A percentile compares a stretch with the other conserved stretches of the same genome.
Evolutionary conservation across 2,888 invertebrate species (phyloP).

Genomic region (Lasioglossum figueresi): DNA sequence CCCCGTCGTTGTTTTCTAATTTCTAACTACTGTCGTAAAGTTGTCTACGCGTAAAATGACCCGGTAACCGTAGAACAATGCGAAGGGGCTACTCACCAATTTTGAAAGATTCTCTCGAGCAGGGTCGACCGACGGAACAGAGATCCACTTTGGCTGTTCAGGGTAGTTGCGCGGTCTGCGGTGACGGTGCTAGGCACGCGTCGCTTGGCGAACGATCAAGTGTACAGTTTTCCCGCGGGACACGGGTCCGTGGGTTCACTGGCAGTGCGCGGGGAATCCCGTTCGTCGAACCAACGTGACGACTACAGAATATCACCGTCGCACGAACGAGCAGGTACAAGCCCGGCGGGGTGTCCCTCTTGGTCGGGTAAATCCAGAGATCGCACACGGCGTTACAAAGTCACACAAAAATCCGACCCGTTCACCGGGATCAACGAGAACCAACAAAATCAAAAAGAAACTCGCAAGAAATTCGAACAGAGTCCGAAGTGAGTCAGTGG

Average conservation of each 20-base stretch:
- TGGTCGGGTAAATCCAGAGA: constrained; percentile 47
- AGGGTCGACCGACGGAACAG: constrained; percentile 70
- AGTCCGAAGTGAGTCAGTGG: not conserved
- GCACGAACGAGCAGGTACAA: constrained; percentile 49
- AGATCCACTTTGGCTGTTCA: constrained; percentile 78
- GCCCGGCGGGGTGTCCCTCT: constrained; percentile 40
- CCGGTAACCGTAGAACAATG: not conserved
- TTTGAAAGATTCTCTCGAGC: constrained; percentile 78
- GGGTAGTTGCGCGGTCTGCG: not conserved
- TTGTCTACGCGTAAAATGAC: not conserved
- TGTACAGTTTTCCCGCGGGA: constrained; percentile 45
- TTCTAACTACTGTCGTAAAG: not conserved
- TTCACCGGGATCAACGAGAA: not conserved
- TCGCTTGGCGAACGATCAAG: constrained; percentile 42
- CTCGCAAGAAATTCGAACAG: not conserved
- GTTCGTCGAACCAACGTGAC: constrained; percentile 63
- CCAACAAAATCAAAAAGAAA: not conserved
- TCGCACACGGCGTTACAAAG: constrained; percentile 8
- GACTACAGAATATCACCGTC: constrained; percentile 59
- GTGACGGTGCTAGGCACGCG: constrained; percentile 39
- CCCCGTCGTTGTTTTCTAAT: not conserved
- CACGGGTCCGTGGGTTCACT: constrained; percentile 48
- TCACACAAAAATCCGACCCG: constrained; percentile 36
- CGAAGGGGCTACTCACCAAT: constrained; percentile 78
- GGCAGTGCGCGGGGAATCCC: constrained; percentile 49